Conservation (phyloP, 1,140 invertebrate species). For the Drosophila burlai region DNA sequence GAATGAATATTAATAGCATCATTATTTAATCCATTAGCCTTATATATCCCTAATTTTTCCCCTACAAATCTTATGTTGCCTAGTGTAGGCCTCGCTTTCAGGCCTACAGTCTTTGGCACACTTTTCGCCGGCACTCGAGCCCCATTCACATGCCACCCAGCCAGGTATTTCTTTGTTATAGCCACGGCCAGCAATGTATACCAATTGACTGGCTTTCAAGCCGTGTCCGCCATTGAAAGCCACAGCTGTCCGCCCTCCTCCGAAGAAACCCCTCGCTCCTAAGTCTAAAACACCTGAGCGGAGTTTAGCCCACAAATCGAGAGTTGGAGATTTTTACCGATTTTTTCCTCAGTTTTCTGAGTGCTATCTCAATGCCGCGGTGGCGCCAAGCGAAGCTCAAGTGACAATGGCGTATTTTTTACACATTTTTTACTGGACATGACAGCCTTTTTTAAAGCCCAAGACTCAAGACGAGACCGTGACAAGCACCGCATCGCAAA, state of each 20-base stretch:
- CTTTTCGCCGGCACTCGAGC: slow-evolving; percentile 65
- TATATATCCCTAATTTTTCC: not conserved
- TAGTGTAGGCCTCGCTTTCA: slow-evolving; percentile 53
- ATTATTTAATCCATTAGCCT: not conserved
- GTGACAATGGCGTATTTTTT: slow-evolving; percentile 62
- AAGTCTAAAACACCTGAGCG: slow-evolving; percentile 55
- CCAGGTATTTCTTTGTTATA: slow-evolving; percentile 31
- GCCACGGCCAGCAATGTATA: slow-evolving; percentile 29
- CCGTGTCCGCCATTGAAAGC: slow-evolving; percentile 66
- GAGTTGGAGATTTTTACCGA: slow-evolving; percentile 15
- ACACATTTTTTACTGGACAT: not conserved
- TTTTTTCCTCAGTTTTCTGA: slow-evolving; percentile 5
- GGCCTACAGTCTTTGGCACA: slow-evolving; percentile 75
- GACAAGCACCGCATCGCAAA: slow-evolving; percentile 51
- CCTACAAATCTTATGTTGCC: not conserved
- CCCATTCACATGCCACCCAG: slow-evolving; percentile 52
- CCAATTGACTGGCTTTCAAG: slow-evolving; percentile 41
- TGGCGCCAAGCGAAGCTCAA: slow-evolving; percentile 73
- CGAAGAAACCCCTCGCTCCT: slow-evolving; percentile 35
- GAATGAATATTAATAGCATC: too few species aligned
- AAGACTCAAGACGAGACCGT: slow-evolving; percentile 55
- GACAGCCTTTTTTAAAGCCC: slow-evolving; percentile 51
- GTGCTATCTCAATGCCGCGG: slow-evolving; percentile 72
- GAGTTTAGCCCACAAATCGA: slow-evolving; percentile 62
- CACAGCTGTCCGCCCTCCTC: slow-evolving; percentile 14